These are phyloP conservation scores for Triplophysa bombifrons DNA, from an alignment of 2,797 vertebrate genomes.

Conservation along the genomic window DNA sequence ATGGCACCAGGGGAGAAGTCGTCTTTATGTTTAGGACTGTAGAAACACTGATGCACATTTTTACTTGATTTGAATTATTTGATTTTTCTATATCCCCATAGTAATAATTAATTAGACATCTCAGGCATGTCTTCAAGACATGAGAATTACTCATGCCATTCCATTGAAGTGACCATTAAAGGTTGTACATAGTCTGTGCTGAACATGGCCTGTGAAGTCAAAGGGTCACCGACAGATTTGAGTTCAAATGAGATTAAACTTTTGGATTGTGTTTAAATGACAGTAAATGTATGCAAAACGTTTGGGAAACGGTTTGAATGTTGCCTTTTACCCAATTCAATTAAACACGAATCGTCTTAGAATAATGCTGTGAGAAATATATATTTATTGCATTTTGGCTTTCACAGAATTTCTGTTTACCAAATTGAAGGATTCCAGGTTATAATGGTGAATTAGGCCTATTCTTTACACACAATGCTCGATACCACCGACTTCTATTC, in stretches of 20 bases:
- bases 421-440: no score
- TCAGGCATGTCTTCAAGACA: not conserved
- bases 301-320: no score
- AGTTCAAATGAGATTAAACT: not conserved
- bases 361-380: not conserved
- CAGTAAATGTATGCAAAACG: no score
- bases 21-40: no score
- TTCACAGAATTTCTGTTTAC: not conserved
- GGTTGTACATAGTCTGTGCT: not conserved
- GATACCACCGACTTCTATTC: not conserved
- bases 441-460: no score
- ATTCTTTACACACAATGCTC: not conserved
- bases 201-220: not conserved
- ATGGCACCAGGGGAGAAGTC: no score
- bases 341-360: not conserved
- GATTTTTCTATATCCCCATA: no score
- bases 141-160: not conserved
- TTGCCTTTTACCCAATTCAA: no score
- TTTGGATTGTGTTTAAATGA: not conserved
- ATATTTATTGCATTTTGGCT: not conserved
- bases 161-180: not conserved
- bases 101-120: not conserved
- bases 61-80: no score
- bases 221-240: not conserved
- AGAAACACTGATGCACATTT: no score